Evolutionary conservation across 2,113 vertebrate species (phyloP).

Genomic region (Bostrychus sinensis): DNA sequence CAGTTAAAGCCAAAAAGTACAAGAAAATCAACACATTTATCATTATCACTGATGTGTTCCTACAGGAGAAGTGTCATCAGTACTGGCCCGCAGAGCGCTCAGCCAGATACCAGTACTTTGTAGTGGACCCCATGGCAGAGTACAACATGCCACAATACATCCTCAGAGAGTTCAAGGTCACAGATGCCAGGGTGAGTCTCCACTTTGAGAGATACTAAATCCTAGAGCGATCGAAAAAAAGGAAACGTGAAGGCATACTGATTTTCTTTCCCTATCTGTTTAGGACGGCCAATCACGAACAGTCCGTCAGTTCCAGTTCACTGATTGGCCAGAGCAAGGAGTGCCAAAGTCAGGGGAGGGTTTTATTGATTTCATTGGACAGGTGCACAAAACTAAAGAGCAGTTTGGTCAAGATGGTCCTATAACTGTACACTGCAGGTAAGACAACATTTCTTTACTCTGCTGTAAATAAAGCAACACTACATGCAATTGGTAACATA

Average conservation of each 20-base stretch:
- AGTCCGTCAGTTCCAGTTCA: conserved; percentile 83
- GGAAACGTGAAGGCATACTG: not conserved
- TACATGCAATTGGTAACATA: not conserved
- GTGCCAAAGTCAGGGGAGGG: conserved; percentile 84
- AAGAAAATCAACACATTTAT: no score
- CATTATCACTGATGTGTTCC: not conserved
- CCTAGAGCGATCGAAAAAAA: not conserved
- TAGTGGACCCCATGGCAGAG: conserved; percentile 83
- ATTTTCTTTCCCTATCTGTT: not conserved
- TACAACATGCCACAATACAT: conserved; percentile 85
- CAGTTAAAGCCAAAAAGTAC: no score
- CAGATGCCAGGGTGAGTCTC: conserved; percentile 76
- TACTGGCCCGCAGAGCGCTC: conserved; percentile 82
- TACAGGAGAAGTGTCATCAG: conserved; percentile 82
- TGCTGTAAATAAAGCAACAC: not conserved
- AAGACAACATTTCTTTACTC: not conserved
- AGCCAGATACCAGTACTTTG: conserved; percentile 82
- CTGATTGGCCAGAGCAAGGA: conserved; percentile 83
- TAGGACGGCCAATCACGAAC: conserved; percentile 82
- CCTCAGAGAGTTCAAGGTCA: conserved; percentile 82
- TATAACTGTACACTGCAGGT: conserved; percentile 83
- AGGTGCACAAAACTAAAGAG: conserved; percentile 84
- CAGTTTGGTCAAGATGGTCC: conserved; percentile 83
- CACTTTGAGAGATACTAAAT: not conserved
- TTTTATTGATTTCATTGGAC: conserved; percentile 83